A percentile compares a stretch with the other conserved stretches of the same genome.
Conservation (phyloP, 2,797 vertebrate species). For the Hypotaenidia philippensis region DNA sequence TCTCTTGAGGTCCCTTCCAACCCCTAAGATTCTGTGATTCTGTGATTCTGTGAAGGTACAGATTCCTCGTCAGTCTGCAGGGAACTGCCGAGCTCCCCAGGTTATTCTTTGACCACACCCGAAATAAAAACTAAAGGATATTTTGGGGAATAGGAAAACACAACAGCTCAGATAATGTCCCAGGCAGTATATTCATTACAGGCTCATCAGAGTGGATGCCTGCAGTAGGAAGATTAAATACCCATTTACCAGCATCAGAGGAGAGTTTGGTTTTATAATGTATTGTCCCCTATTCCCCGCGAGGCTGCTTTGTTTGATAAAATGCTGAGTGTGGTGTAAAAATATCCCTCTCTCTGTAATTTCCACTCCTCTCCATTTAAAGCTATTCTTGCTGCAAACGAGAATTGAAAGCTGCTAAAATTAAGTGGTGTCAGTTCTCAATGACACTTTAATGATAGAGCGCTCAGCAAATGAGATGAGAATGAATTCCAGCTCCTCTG, state of each 20-base stretch:
- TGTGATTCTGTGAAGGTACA: too few species aligned
- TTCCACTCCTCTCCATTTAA: slow-evolving; percentile 87
- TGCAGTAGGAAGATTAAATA: slow-evolving; percentile 85
- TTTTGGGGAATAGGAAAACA: slow-evolving; percentile 76
- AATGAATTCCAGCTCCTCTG: slow-evolving; percentile 92
- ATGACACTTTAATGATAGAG: slow-evolving; percentile 99
- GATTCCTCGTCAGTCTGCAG: slow-evolving; percentile 57
- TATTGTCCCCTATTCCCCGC: slow-evolving; percentile 82
- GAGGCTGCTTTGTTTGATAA: slow-evolving; percentile 90
- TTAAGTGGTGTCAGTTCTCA: slow-evolving; percentile 98
- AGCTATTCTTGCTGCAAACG: slow-evolving; percentile 86
- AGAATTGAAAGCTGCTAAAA: slow-evolving; percentile 96
- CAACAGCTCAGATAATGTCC: slow-evolving; percentile 82
- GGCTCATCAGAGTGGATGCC: slow-evolving; percentile 83
- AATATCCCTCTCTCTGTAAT: slow-evolving; percentile 84
- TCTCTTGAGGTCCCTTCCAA: too few species aligned
- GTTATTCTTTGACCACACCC: slow-evolving; percentile 69
- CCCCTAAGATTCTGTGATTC: too few species aligned
- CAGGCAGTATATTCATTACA: slow-evolving; percentile 87
- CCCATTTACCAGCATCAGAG: slow-evolving; percentile 84
- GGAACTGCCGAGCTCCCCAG: slow-evolving; percentile 61
- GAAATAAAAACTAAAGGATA: slow-evolving; percentile 74
- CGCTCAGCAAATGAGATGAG: slow-evolving; percentile 90
- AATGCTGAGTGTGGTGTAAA: slow-evolving; percentile 89
- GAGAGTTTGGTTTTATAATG: slow-evolving; percentile 86